Evolutionary conservation across 2,113 vertebrate genomes (phyloP).

Genomic region (Lepus americanus): DNA sequence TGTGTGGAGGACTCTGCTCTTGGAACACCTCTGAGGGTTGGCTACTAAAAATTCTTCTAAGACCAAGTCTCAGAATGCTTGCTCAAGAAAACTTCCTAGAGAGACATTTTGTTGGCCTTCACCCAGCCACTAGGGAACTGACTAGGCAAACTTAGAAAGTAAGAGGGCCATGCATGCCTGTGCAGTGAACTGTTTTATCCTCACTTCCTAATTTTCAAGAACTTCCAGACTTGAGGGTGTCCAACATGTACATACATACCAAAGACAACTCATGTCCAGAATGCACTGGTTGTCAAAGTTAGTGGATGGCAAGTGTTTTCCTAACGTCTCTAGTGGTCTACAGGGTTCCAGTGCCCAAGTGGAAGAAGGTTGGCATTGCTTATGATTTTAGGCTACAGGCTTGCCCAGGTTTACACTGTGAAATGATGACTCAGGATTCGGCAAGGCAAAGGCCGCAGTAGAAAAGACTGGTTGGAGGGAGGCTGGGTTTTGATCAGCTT

Average conservation of each 20-base stretch:
- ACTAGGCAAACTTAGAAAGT: not conserved
- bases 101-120: not conserved
- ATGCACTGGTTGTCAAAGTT: too few relatives aligned
- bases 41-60: not conserved
- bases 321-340: too few relatives aligned
- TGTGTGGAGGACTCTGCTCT: not conserved
- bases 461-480: too few relatives aligned
- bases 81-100: not conserved
- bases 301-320: too few relatives aligned
- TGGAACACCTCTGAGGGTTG: not conserved
- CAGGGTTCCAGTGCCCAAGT: too few relatives aligned
- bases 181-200: not conserved
- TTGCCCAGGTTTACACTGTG: not conserved
- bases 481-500: too few relatives aligned
- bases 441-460: too few relatives aligned
- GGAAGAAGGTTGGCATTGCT: too few relatives aligned
- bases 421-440: not conserved
- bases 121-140: not conserved
- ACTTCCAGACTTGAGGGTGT: not conserved
- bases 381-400: too few relatives aligned
- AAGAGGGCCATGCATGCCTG: not conserved
- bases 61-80: too few relatives aligned
- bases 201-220: slow-evolving; percentile 13
- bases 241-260: not conserved
- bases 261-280: not conserved